Evolutionary conservation across 2,888 invertebrate species (phyloP), one percentile per base, ranked within the genome.

Genomic region (Idaea dimidiata): DNA sequence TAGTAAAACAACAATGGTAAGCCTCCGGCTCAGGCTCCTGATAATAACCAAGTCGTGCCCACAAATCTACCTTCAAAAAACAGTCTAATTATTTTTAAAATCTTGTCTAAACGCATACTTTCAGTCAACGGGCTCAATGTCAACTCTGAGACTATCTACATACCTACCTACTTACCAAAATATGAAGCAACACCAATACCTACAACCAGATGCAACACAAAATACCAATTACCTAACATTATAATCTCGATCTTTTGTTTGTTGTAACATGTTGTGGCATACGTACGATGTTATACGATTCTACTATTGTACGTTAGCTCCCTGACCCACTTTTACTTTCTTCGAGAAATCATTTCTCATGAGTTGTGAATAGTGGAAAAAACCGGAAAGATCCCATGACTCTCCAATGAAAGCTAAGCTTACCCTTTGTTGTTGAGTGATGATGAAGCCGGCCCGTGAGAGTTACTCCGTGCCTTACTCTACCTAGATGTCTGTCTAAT

Each of bases 311-410:
- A 43, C 43, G 43, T 43, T 43, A 43, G 8, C 43, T 43, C 43
- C 60, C 59, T 88, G 88, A 84, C 89, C 87, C 80, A 83, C 89
- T 91, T 89, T 91, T 91, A 91, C 91, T 91, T 91, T 91, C 90
- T 80, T 82, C 82, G 87, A 81, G 89, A 89, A 88, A 89, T 82
- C 84, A 83, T 82, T 88, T 88, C 89, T 82, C 89, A 90, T 86
- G 83, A 72, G 77, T 74, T 75, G 77, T 85, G 86, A 88, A 88
- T 87, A 82, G 81, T 72, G 74, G 77, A 82, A 88, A 89, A 89
- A 86, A 89, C 87, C 87, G 85, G 88, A 88, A 88, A 89, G 70
- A 79, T 91, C 90, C 85, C 90, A 90, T 81, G 79, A 77, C 88
- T 90, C 89, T 89, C 88, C 71, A 78, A 71, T 70, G 74, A 81